These are phyloP conservation scores for Catharus bicknelli DNA, from an alignment of 2,113 vertebrate genomes.

Conservation along the genomic window DNA sequence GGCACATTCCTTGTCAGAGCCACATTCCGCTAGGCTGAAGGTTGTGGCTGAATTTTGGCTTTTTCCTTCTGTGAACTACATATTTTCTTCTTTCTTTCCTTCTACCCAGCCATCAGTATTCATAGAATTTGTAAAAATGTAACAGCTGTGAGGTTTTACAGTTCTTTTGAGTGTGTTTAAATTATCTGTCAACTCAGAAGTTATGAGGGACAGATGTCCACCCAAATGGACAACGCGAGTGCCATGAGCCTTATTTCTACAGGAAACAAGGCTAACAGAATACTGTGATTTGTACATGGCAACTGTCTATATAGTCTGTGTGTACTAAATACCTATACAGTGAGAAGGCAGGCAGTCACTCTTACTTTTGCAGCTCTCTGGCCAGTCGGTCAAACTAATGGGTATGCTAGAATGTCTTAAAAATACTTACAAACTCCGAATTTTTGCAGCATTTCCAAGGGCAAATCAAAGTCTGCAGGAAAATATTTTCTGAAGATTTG, in stretches of 20 bases:
- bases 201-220: background rate
- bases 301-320: background rate
- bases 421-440: background rate
- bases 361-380: background rate
- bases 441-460: background rate
- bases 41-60: background rate
- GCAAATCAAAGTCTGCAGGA: background rate
- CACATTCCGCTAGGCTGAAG: background rate
- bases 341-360: fast-evolving
- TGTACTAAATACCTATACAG: background rate
- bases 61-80: background rate
- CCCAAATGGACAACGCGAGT: background rate
- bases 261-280: background rate
- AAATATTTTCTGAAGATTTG: background rate
- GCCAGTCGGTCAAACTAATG: background rate
- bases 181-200: background rate
- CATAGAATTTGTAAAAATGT: background rate
- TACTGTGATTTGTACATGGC: background rate
- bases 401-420: background rate
- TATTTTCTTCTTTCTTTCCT: background rate
- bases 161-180: background rate
- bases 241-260: background rate
- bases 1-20: background rate
- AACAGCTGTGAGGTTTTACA: background rate
- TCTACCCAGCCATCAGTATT: background rate